Evolutionary conservation across 2,888 invertebrate species (phyloP), one percentile per base, ranked within the genome.

Genomic region (Portevinia maculata): DNA sequence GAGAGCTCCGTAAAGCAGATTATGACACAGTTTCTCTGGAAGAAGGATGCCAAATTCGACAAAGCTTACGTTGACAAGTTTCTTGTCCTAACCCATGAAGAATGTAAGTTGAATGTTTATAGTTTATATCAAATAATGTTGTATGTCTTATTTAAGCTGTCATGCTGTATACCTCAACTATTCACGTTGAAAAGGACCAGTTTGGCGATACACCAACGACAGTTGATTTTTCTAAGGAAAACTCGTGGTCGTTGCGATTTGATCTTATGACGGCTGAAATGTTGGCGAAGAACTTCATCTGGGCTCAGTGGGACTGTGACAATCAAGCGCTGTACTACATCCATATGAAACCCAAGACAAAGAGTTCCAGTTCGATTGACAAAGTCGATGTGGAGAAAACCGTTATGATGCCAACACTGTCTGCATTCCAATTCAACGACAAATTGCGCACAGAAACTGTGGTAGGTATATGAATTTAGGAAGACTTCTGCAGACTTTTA

Each of bases 371-470:
- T 85, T 93, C 93, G 46, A 91, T 93, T 71, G 93, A 92, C 11
- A 93, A 95, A 57, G 94, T 94, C 86, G 93, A 92, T 41, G 93
- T 93, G 79, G 93, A 93, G 34, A 91, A 91, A 85, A 91, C 91
- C n/a, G 92, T 93, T 85, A 90, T 93, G 62, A 94, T 94, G 52
- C 95, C 96, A 5, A 95, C 94, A 0, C 91, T 97, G 7, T 96
- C 96, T 6, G 96, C 96, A 11, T 92, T 96, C 70, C 97, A 97
- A 89, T 97, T 97, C 89, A 96, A 97, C 87, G 95, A 96, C 46
- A 95, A 96, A 88, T 91, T 96, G 86, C 97, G 96, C 0, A 95
- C 96, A 85, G 97, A 97, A 90, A 96, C 96, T 84, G 96, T 97
- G 89, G 96, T 96, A 92, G 89, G 93, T 92, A 41, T 2, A 8